Percentiles rank a stretch among this genome's conserved stretches.
phyloP scores from a whole-genome alignment of 2,888 invertebrate genomes.

The Pollenia amentaria region DNA sequence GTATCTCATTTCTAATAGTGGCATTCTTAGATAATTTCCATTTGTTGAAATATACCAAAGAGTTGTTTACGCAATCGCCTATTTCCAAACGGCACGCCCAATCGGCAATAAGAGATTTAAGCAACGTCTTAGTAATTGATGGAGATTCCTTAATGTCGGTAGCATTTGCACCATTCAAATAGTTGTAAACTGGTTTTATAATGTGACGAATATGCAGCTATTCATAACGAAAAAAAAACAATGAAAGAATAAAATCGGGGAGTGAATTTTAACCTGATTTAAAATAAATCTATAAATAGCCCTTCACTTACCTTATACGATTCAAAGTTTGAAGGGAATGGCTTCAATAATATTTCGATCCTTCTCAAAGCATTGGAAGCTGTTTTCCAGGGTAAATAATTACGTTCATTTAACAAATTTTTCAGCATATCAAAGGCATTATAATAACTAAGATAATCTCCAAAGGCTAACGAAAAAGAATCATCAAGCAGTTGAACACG shows the following conservation, averaged over 20 bases:
- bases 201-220: too few relatives aligned
- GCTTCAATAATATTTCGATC: slow-evolving; percentile 87
- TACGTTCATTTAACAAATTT: slow-evolving; percentile 85
- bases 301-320: slow-evolving; percentile 86
- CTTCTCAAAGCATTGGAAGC: slow-evolving; percentile 87
- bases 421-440: slow-evolving; percentile 86
- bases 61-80: slow-evolving; percentile 87
- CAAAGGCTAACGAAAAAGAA: too few relatives aligned
- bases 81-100: slow-evolving; percentile 88
- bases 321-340: slow-evolving; percentile 87
- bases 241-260: too few relatives aligned
- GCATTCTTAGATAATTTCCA: slow-evolving; percentile 87
- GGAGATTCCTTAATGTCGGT: too few relatives aligned
- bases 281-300: slow-evolving; percentile 1
- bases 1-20: slow-evolving; percentile 87
- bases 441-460: too few relatives aligned
- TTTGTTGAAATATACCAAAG: slow-evolving; percentile 86
- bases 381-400: slow-evolving; percentile 85
- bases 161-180: too few relatives aligned
- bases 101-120: slow-evolving; percentile 85
- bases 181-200: too few relatives aligned
- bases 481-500: slow-evolving; percentile 93
- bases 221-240: too few relatives aligned
- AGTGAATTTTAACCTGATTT: too few relatives aligned
- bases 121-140: too few relatives aligned